Evolutionary conservation across 2,113 vertebrate species (phyloP).

Genomic region (Scartelaos histophorus): DNA sequence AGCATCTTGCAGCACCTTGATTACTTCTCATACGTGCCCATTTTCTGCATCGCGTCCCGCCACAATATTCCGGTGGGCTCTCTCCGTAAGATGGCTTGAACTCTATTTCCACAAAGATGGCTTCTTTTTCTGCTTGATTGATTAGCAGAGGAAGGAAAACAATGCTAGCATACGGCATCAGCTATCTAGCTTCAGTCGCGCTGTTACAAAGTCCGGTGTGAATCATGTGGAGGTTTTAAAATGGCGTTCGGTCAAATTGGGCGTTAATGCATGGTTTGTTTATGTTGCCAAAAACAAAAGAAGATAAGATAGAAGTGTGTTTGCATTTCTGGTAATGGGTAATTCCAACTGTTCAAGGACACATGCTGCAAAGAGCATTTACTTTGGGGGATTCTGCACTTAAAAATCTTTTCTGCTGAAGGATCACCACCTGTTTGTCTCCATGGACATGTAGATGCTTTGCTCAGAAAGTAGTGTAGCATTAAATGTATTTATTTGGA

Average conservation of each 20-base stretch:
- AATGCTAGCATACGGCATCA: constrained; percentile 26
- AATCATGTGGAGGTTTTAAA: not conserved
- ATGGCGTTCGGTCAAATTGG: constrained; percentile 2
- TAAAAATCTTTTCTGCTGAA: no score
- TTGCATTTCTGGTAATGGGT: not conserved
- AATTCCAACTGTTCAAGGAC: not conserved
- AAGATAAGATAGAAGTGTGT: not conserved
- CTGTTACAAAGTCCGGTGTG: not conserved
- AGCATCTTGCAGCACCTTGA: constrained; percentile 49
- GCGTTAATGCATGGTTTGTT: not conserved
- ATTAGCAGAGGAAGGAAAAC: constrained; percentile 35
- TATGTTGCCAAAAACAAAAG: not conserved
- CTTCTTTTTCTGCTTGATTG: constrained; percentile 38
- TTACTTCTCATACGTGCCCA: constrained; percentile 50
- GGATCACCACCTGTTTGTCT: no score
- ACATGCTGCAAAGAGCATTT: not conserved
- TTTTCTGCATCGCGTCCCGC: constrained; percentile 32
- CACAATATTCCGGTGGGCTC: constrained; percentile 26
- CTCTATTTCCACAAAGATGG: constrained; percentile 43
- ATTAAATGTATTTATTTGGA: no score
- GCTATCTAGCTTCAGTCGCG: constrained; percentile 3
- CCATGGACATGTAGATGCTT: no score
- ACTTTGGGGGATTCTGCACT: no score
- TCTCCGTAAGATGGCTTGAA: constrained; percentile 29
- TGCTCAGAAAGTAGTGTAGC: no score